Evolutionary conservation across 2,113 vertebrate genomes (phyloP).

Genomic region (Megaleporinus macrocephalus): DNA sequence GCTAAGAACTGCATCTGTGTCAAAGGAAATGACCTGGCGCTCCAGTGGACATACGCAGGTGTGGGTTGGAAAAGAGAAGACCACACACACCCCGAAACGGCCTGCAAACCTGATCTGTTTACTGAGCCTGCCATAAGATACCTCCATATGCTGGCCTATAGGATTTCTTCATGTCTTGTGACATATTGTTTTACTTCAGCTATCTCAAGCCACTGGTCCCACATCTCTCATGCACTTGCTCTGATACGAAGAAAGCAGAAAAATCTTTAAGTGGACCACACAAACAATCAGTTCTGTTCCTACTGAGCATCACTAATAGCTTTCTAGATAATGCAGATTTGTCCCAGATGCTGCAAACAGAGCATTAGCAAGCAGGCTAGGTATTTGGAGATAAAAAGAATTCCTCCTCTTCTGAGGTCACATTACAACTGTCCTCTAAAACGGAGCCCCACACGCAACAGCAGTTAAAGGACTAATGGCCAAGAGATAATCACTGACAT

Average conservation of each 20-base stretch:
- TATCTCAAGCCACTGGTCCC: background rate
- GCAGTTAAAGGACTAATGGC: background rate
- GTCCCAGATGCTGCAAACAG: background rate
- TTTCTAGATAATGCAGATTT: background rate
- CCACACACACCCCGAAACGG: background rate
- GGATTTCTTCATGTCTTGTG: background rate
- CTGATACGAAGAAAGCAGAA: background rate
- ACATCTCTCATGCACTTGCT: background rate
- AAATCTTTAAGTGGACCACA: background rate
- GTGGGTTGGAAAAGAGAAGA: background rate
- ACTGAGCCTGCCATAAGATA: background rate
- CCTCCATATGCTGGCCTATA: background rate
- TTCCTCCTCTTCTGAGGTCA: background rate
- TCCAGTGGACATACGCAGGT: background rate
- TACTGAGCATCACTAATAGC: constrained; percentile 2
- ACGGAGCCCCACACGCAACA: background rate
- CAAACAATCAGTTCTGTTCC: background rate
- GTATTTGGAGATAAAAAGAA: constrained; percentile 10
- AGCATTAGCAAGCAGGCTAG: background rate
- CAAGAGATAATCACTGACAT: background rate
- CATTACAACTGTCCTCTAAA: background rate
- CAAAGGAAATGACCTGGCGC: background rate
- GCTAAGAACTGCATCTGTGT: background rate
- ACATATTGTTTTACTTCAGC: background rate
- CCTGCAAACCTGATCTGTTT: background rate